Evolutionary conservation across 2,113 vertebrate genomes (phyloP), one percentile per base, ranked within the genome.

Genomic region (Archocentrus centrarchus): DNA sequence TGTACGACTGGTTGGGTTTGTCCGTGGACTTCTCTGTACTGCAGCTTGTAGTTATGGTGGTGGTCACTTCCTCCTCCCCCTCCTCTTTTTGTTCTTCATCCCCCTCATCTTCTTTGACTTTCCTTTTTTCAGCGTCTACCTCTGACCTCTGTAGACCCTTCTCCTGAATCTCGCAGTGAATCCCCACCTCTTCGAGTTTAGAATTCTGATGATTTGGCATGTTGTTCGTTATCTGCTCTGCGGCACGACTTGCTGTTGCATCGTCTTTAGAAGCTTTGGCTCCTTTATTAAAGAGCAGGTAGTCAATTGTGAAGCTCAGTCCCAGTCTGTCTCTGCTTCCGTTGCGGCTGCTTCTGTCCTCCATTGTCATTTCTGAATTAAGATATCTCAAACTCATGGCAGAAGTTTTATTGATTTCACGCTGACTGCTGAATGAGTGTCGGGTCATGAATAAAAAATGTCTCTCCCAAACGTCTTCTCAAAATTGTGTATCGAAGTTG

Each of bases 1-100:
- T 96, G 92, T 97, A 97, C 18, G 96, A 97, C 85, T 97, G 96
- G 1, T 94, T 87, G 0, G 97, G 97, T 73, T 97, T 97, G 77
- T 96, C 95, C 0, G 68, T 47, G 4, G 88, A 91, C 80, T 86
- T 60, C 9, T 6, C 62, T 44, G 73, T 62, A 80, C 39, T 47
- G 30, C 53, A 59, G 73, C 76, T 70, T 37, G 57, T 75, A 8
- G 85, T 75, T 4, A 47, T 88, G 79, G 83, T 86, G 62, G 88
- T 90, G 77, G 91, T 94, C 85, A 87, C 68, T 53, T 86, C 63
- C 88, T 86, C 80, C 88, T 88, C 88, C 86, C 82, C 88, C 80
- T 91, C 84, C 62, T 90, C 78, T 63, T 50, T 70, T 81, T 62
- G 78, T 11, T 81, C 86, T 83, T 78, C 87, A 24, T 83, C 85